Conservation (phyloP, 2,113 vertebrate species). For the Alces alces region DNA sequence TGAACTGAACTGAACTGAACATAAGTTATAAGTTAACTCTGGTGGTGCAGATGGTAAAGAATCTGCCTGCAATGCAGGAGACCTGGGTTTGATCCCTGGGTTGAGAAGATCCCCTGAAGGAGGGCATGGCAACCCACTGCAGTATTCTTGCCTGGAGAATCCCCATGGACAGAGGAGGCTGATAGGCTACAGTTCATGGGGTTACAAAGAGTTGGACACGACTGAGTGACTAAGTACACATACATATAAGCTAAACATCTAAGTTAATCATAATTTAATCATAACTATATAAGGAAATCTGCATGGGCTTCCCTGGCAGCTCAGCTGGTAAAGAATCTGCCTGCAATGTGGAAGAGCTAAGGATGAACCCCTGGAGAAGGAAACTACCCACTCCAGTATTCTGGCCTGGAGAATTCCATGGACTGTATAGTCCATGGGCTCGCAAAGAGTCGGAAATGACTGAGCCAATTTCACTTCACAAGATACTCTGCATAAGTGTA, state of each 20-base stretch:
- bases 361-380: neutral
- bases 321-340: neutral
- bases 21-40: neutral
- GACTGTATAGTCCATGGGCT: neutral
- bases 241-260: neutral
- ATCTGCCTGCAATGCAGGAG: rapidly evolving
- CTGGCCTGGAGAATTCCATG: neutral
- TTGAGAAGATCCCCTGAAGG: neutral
- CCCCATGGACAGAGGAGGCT: neutral
- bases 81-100: neutral
- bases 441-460: neutral
- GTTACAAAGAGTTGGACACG: neutral
- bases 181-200: neutral
- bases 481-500: neutral
- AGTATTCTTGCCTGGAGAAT: neutral
- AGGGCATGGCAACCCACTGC: neutral
- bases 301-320: neutral
- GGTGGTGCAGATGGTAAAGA: neutral
- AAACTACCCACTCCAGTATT: neutral
- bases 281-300: neutral
- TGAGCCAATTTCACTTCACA: neutral
- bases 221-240: neutral
- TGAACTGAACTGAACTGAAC: neutral
- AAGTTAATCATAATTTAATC: neutral
- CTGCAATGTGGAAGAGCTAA: neutral